Evolutionary conservation across 2,113 vertebrate genomes (phyloP).

Genomic region (Prolemur simus): DNA sequence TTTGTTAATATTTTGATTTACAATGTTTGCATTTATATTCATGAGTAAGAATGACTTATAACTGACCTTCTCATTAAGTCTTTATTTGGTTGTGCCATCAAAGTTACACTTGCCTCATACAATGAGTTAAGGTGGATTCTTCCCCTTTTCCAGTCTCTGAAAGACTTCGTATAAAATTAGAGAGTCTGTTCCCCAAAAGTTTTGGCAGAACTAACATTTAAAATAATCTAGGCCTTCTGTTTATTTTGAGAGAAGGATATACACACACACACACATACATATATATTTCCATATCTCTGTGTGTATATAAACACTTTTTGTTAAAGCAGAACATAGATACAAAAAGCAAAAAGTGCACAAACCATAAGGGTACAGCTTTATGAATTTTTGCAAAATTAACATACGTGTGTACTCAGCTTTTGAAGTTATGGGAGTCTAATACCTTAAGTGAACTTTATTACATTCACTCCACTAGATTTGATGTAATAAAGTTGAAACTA

Average conservation of each 20-base stretch:
- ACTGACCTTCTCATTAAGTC: background rate
- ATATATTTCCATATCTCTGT: background rate
- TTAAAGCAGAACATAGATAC: background rate
- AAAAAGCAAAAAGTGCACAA: background rate
- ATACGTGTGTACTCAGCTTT: background rate
- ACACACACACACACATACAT: accelerated
- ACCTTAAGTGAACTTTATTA: background rate
- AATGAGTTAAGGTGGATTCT: background rate
- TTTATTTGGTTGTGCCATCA: background rate
- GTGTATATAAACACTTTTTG: background rate
- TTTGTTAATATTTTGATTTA: background rate
- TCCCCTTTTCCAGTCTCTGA: background rate
- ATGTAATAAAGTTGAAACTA: background rate
- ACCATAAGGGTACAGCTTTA: background rate
- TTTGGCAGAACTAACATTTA: background rate
- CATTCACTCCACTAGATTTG: background rate
- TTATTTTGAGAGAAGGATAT: background rate
- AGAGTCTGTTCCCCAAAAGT: background rate
- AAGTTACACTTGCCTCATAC: background rate
- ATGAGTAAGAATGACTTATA: background rate
- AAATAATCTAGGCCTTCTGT: background rate
- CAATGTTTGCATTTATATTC: background rate
- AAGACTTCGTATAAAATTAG: background rate
- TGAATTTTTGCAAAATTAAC: background rate
- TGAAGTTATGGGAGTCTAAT: background rate